Evolutionary conservation across 2,888 invertebrate genomes (phyloP), one percentile per base, ranked within the genome.

Genomic region (Acanthosepion esculentum): DNA sequence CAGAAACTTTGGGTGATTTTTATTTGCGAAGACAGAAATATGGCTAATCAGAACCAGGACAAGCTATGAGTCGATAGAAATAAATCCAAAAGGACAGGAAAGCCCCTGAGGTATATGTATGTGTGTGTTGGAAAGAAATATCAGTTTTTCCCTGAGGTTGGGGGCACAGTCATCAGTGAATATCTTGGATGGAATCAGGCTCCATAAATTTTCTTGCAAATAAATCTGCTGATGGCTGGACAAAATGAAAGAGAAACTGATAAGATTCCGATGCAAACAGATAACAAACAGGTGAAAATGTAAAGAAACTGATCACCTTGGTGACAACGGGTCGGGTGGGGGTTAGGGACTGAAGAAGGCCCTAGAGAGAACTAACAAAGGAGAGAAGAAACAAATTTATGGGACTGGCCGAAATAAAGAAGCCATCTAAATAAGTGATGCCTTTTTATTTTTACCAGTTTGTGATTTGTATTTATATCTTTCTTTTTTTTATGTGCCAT

Each of bases 81-180:
- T 78, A 78, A 78, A 78, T 78, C n/a, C 78, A 33, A n/a, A n/a
- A n/a, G 78, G n/a, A 78, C 78, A 78, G 78, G 15, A 78, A 78
- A 15, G 12, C n/a, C 78, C 15, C 15, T 1, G 78, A 33, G 78
- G 12, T 78, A 18, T 6, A n/a, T 41, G 41, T 2, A 4, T 33
- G 78, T n/a, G 78, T 78, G n/a, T n/a, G n/a, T 78, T 78, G 78
- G 78, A 78, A 78, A 78, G 78, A 78, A 78, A 78, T 78, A 78
- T 15, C 29, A 78, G n/a, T n/a, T 78, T 78, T n/a, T 78, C 78
- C 78, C 78, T n/a, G 4, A 78, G 78, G n/a, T 78, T 12, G 18
- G 3, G n/a, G 78, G 78, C 33, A 78, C n/a, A 78, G 78, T 15
- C 18, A 78, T n/a, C n/a, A 78, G 5, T 78, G 78, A 78, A 78